Percentiles rank a stretch among this genome's conserved stretches.
These are phyloP conservation scores for Synanceia verrucosa DNA, from an alignment of 2,797 vertebrate genomes.

Conservation along the genomic window DNA sequence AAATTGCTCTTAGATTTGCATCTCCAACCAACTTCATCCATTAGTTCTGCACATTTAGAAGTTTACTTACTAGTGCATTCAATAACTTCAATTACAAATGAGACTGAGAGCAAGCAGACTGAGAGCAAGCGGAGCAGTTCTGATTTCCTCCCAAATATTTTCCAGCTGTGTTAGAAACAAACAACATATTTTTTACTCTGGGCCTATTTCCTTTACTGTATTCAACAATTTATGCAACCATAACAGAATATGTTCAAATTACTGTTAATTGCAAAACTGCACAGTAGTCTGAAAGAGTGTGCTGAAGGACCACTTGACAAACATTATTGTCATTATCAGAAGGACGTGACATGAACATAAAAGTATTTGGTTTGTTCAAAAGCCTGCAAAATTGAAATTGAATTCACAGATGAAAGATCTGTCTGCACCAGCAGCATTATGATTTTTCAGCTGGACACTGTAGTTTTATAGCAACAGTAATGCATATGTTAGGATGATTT, in stretches of 20 bases:
- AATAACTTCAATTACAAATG: constrained; percentile 49
- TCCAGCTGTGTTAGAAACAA: constrained; percentile 12
- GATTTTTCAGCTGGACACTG: not conserved
- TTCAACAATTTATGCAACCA: constrained; percentile 19
- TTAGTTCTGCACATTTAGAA: constrained; percentile 18
- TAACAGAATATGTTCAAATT: not conserved
- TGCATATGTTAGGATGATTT: not conserved
- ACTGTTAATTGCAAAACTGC: constrained; percentile 22
- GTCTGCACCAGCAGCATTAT: not conserved
- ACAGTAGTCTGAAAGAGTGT: constrained; percentile 21
- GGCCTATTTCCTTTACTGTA: constrained; percentile 14
- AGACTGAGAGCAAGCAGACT: constrained; percentile 33
- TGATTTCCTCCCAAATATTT: constrained; percentile 29
- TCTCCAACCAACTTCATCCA: too few species aligned
- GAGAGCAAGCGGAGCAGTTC: constrained; percentile 27
- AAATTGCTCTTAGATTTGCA: constrained; percentile 24
- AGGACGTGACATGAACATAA: constrained; percentile 22
- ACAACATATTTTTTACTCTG: constrained; percentile 16
- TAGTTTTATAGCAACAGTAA: not conserved
- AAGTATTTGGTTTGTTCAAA: constrained; percentile 9
- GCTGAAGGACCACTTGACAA: constrained; percentile 29
- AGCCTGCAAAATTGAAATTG: constrained; percentile 30
- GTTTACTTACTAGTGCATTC: constrained; percentile 41
- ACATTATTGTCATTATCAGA: not conserved
- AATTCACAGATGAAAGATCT: constrained; percentile 6